Conservation (phyloP, 1,140 invertebrate species). For the Lycorma delicatula region DNA sequence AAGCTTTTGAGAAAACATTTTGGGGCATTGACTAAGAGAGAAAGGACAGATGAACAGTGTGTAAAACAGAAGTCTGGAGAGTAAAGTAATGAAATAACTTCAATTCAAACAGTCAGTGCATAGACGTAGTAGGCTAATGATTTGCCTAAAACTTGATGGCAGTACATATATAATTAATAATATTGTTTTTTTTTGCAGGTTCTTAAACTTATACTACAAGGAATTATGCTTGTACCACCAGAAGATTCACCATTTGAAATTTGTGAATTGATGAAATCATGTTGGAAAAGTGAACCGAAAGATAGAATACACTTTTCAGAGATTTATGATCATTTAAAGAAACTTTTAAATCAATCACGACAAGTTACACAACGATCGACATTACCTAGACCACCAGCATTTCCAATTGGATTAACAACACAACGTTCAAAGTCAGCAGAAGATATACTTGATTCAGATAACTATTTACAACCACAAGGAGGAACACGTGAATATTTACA, state of each 20-base stretch:
- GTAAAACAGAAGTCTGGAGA: too few species aligned
- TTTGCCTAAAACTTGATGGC: not conserved
- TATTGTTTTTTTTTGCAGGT: slow-evolving; percentile 44
- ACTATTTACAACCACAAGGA: slow-evolving; percentile 48
- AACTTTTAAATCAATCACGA: slow-evolving; percentile 36
- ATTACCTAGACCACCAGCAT: slow-evolving; percentile 25
- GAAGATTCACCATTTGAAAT: slow-evolving; percentile 67
- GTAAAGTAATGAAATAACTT: not conserved
- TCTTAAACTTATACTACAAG: slow-evolving; percentile 72
- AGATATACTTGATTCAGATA: slow-evolving; percentile 43
- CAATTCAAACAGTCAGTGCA: not conserved
- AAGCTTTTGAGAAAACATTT: not conserved
- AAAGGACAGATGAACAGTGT: too few species aligned
- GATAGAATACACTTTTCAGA: slow-evolving; percentile 66
- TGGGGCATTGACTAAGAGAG: not conserved
- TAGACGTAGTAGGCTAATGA: not conserved
- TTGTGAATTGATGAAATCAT: slow-evolving; percentile 71
- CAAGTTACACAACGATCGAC: slow-evolving; percentile 10
- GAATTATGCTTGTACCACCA: slow-evolving; percentile 73
- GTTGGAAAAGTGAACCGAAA: slow-evolving; percentile 75
- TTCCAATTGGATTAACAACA: slow-evolving; percentile 38
- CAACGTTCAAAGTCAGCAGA: slow-evolving; percentile 40
- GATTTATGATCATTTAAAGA: slow-evolving; percentile 57
- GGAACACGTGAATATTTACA: slow-evolving; percentile 47
- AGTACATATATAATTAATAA: not conserved